These are phyloP conservation scores for Exephanes ischioxanthus DNA, from an alignment of 2,888 invertebrate species.

Conservation along the genomic window DNA sequence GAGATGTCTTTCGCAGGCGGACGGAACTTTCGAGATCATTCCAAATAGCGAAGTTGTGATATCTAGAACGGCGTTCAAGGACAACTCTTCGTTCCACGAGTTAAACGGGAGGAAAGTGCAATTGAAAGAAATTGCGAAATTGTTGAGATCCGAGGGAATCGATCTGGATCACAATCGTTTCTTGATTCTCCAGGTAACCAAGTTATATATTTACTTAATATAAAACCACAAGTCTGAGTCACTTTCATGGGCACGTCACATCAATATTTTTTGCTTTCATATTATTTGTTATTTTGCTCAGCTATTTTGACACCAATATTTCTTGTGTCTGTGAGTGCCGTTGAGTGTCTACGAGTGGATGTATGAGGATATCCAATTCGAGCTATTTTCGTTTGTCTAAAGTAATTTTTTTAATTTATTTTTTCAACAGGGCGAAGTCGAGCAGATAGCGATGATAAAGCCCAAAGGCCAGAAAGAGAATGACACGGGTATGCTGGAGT, in stretches of 20 bases:
- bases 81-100: slow-evolving; percentile 91
- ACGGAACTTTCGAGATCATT: slow-evolving; percentile 91
- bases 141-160: slow-evolving; percentile 93
- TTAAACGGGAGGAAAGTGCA: slow-evolving; percentile 91
- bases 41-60: slow-evolving; percentile 93
- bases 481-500: slow-evolving; percentile 98
- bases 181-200: slow-evolving; percentile 95
- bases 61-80: slow-evolving; percentile 91
- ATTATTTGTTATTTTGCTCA: too few species aligned
- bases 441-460: slow-evolving; percentile 99
- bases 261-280: too few species aligned
- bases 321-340: too few species aligned
- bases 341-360: too few species aligned
- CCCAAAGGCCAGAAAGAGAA: slow-evolving; percentile 94
- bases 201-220: slow-evolving; percentile 10
- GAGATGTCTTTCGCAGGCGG: slow-evolving; percentile 85
- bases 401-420: slow-evolving; percentile 47
- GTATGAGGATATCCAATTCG: too few species aligned
- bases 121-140: slow-evolving; percentile 94
- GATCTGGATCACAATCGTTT: slow-evolving; percentile 99
- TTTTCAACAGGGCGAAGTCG: slow-evolving; percentile 95
- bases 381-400: slow-evolving; percentile 5
- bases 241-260: too few species aligned
- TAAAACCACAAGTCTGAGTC: too few species aligned
- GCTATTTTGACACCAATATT: too few species aligned